Percentiles rank a stretch among this genome's conserved stretches.
These are phyloP conservation scores for Chymomyza caudatula DNA, from an alignment of 2,888 invertebrate species.

Conservation along the genomic window DNA sequence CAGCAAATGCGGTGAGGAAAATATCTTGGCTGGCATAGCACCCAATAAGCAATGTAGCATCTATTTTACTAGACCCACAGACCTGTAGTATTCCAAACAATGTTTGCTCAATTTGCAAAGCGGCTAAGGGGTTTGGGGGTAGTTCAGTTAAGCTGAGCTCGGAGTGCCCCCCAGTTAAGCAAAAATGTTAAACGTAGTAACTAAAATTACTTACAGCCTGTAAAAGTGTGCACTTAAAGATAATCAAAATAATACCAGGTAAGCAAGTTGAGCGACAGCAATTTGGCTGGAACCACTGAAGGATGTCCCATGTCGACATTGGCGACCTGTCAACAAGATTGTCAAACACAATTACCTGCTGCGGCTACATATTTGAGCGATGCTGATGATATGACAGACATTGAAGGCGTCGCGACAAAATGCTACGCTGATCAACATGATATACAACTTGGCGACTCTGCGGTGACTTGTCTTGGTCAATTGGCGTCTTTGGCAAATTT, in stretches of 20 bases:
- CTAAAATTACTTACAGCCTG: neutral
- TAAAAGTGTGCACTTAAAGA: slow-evolving; percentile 61
- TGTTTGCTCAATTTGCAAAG: too few relatives aligned
- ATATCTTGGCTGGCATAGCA: neutral
- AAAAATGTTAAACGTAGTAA: neutral
- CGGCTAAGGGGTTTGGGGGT: too few relatives aligned
- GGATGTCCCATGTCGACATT: neutral
- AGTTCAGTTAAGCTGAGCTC: too few relatives aligned
- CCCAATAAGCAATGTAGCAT: too few relatives aligned
- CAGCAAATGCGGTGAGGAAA: neutral
- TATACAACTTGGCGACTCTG: neutral
- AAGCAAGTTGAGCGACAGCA: neutral
- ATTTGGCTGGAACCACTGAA: neutral
- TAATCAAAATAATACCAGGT: slow-evolving; percentile 60
- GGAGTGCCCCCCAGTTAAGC: neutral
- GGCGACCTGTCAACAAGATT: slow-evolving; percentile 56
- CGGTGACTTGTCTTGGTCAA: neutral
- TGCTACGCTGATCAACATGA: slow-evolving; percentile 43
- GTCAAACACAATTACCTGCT: slow-evolving; percentile 73
- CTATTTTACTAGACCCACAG: too few relatives aligned
- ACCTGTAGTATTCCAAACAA: too few relatives aligned
- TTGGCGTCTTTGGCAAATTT: slow-evolving; percentile 67
- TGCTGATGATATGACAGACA: slow-evolving; percentile 23
- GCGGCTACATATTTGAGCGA: slow-evolving; percentile 44
- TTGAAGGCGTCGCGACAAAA: slow-evolving; percentile 70